Percentiles rank a stretch among this genome's conserved stretches.
Evolutionary conservation across 1,140 invertebrate species (phyloP).

Genomic region (Brachystomella parvula): DNA sequence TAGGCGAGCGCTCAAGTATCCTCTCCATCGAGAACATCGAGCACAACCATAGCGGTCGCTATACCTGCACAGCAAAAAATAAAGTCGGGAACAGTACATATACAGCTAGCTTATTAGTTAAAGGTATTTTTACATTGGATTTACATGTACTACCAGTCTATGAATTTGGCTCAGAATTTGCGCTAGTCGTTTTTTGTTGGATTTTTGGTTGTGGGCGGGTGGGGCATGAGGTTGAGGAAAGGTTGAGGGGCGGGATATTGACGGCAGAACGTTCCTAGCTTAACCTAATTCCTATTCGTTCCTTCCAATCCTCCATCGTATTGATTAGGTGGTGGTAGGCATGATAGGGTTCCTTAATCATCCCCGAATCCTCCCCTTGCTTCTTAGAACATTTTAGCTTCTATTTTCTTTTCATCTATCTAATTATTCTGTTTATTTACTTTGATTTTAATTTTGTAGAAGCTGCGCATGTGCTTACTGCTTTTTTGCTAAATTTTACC

Average conservation of each 20-base stretch:
- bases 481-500: constrained; percentile 30
- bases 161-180: no score
- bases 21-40: constrained; percentile 66
- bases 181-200: no score
- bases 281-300: neutral
- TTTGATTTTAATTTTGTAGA: neutral
- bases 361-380: neutral
- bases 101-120: constrained; percentile 48
- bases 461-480: constrained; percentile 26
- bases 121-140: constrained; percentile 39
- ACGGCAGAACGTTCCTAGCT: neutral
- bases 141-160: no score
- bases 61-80: constrained; percentile 62
- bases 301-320: neutral
- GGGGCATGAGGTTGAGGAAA: constrained; percentile 4
- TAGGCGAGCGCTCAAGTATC: constrained; percentile 52
- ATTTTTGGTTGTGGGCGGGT: no score
- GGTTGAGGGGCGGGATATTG: no score
- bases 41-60: constrained; percentile 64
- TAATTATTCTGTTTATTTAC: neutral
- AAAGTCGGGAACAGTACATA: constrained; percentile 56
- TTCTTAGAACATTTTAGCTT: neutral
- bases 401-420: neutral
- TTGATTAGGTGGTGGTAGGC: neutral
- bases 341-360: neutral